phyloP scores from a whole-genome alignment of 30 jellyfish, hydroid and myxozoan species.

The Turritopsis dohrnii region DNA sequence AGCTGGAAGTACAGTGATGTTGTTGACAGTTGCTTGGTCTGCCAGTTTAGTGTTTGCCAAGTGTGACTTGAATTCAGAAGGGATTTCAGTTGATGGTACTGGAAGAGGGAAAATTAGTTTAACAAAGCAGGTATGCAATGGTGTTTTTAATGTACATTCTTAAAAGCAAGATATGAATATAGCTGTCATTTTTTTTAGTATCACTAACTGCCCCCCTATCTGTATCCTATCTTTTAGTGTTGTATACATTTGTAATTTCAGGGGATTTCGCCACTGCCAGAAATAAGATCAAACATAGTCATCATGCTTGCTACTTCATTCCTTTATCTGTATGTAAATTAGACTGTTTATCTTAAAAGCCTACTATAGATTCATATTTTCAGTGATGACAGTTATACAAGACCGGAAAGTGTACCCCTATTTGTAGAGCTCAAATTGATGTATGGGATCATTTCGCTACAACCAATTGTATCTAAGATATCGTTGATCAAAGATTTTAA shows the following conservation, averaged over 20 bases:
- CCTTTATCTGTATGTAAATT: slow-evolving; percentile 61
- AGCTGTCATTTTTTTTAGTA: not conserved
- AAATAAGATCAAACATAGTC: slow-evolving; percentile 39
- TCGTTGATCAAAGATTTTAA: no score
- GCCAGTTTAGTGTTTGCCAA: slow-evolving; percentile 59
- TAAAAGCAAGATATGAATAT: no score
- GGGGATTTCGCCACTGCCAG: slow-evolving; percentile 80
- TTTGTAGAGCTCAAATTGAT: no score
- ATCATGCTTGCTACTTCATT: slow-evolving; percentile 68
- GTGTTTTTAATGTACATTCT: no score
- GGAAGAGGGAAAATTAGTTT: slow-evolving; percentile 51
- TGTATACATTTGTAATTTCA: slow-evolving; percentile 10
- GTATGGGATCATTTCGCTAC: no score
- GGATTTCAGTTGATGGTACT: slow-evolving; percentile 61
- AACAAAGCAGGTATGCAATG: slow-evolving; percentile 40
- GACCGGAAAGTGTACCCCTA: no score
- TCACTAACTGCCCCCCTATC: not conserved
- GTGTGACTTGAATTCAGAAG: slow-evolving; percentile 52
- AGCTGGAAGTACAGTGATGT: slow-evolving; percentile 82
- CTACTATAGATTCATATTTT: no score
- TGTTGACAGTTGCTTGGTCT: slow-evolving; percentile 77
- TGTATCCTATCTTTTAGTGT: not conserved
- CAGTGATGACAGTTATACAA: no score
- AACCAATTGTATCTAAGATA: no score
- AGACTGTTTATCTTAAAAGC: not conserved